Conservation (phyloP, 2,888 invertebrate genomes). For the Allygus modestus region DNA sequence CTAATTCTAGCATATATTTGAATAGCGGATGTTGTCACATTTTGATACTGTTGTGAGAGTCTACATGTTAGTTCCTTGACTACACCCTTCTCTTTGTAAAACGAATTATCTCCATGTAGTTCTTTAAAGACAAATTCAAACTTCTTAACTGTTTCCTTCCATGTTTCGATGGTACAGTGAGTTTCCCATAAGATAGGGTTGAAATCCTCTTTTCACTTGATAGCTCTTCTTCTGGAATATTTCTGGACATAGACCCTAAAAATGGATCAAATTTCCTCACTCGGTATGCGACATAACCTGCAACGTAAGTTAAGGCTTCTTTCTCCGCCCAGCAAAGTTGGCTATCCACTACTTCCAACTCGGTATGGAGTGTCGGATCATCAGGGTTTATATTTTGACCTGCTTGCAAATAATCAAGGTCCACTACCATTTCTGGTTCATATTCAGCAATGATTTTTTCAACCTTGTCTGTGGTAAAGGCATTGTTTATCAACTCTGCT, state of each 20-base stretch:
- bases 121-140: slow-evolving; percentile 8
- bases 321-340: slow-evolving; percentile 1
- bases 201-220: neutral
- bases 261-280: neutral
- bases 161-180: slow-evolving; percentile 4
- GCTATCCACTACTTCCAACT: neutral
- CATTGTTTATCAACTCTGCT: slow-evolving; percentile 1
- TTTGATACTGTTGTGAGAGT: neutral
- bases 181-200: neutral
- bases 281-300: slow-evolving; percentile 1
- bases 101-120: neutral
- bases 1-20: too few relatives aligned
- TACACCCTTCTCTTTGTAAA: neutral
- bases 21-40: neutral
- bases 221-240: neutral
- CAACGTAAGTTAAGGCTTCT: slow-evolving; percentile 15
- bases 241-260: neutral
- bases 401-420: too few relatives aligned
- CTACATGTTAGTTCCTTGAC: neutral
- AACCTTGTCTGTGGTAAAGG: neutral
- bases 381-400: too few relatives aligned
- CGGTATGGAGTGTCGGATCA: too few relatives aligned
- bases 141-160: neutral
- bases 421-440: too few relatives aligned
- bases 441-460: too few relatives aligned